Percentiles rank a stretch among this genome's conserved stretches.
Conservation (phyloP, 2,888 invertebrate species). For the Artemia sp. region DNA sequence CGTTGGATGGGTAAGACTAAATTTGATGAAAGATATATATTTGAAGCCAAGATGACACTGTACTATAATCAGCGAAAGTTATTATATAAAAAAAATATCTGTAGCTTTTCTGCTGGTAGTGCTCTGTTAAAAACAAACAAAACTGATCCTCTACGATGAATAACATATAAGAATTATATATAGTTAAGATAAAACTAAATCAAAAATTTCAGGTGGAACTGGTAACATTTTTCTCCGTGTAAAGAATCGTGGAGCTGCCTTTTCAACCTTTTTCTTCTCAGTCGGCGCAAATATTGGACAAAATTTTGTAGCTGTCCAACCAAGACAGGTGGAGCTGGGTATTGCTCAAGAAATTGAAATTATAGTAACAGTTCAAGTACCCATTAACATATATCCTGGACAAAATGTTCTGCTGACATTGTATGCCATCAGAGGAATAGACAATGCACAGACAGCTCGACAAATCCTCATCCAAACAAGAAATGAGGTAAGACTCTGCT, state of each 20-base stretch:
- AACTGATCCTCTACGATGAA: no score
- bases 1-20: no score
- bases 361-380: background rate
- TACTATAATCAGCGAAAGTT: no score
- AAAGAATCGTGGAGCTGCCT: background rate
- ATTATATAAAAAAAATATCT: no score
- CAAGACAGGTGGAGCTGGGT: background rate
- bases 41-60: no score
- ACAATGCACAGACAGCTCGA: background rate
- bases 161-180: no score
- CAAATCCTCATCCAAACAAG: background rate
- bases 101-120: no score
- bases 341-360: background rate
- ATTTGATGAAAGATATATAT: no score
- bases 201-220: background rate
- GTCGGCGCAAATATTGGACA: background rate
- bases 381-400: background rate
- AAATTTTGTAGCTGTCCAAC: background rate
- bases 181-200: no score
- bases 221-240: background rate
- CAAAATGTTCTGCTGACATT: background rate
- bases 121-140: no score
- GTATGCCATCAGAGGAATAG: background rate
- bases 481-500: background rate
- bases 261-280: background rate